Evolutionary conservation across 2,113 vertebrate species (phyloP), one percentile per base, ranked within the genome.

Genomic region (Rynchops niger): DNA sequence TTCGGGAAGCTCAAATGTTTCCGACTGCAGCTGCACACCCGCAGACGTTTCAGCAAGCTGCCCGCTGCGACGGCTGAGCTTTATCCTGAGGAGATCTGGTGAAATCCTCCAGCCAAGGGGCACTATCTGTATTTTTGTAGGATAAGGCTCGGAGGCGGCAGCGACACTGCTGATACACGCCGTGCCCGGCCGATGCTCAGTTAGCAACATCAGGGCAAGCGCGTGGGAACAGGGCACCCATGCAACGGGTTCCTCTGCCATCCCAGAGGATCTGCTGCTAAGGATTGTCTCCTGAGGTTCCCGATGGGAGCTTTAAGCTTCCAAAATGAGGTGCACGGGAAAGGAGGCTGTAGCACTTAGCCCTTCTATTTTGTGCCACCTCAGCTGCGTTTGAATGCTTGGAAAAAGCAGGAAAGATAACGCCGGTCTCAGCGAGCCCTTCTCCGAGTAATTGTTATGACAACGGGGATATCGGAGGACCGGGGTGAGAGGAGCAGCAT

Each of bases 141-240:
- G 55, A 34, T 38, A 30, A 87, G 45, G 30, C 36, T 84, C 27
- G 15, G 38, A 19, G 36, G 12, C 83, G 61, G 83, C 69, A 90
- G 72, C 0, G 0, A 71, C 20, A 49, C 21, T 0, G 0, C 34
- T 3, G 56, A 65, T 25, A 47, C 9, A 47, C 0, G 0, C 45
- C 40, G 58, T 65, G 53, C 20, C 49, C 0, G 0, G 42, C 36
- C 43, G 56, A 73, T 59, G 65, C 47, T 79, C 56, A 50, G 29
- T 5, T 2, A 85, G 49, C 23, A 79, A 42, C 52, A 62, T 16
- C 45, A 32, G 50, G 27, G 81, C 72, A 83, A n/a, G 4, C 1
- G 1, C 66, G 56, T 0, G 1, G 50, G 82, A 52, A 56, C 18
- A 30, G 10, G 22, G 29, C 21, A 34, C 2, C 16, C 42, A 42